Percentiles rank a stretch among this genome's conserved stretches.
These are phyloP conservation scores for Anadara kagoshimensis DNA, from an alignment of 1,140 invertebrate species.

Conservation along the genomic window DNA sequence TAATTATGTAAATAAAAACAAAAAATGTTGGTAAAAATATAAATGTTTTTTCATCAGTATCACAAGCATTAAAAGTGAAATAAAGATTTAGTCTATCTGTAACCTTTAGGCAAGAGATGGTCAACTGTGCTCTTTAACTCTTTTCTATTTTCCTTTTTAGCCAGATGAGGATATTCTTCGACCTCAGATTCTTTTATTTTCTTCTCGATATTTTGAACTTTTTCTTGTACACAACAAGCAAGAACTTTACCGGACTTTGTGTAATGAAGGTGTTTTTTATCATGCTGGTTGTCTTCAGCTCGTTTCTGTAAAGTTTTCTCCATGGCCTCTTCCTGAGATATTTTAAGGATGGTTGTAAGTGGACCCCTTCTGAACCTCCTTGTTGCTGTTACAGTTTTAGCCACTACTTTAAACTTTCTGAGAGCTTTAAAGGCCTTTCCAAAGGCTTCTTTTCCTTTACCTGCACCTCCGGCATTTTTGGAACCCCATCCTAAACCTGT, in stretches of 20 bases:
- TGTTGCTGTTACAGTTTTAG: slow-evolving; percentile 25
- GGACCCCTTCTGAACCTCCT: slow-evolving; percentile 27
- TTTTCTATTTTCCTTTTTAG: slow-evolving; percentile 10
- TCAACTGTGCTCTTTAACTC: slow-evolving; percentile 4
- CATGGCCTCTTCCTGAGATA: slow-evolving; percentile 45
- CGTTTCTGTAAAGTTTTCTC: slow-evolving; percentile 25
- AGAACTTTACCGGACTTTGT: slow-evolving; percentile 27
- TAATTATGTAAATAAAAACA: no score
- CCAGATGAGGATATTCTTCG: neutral
- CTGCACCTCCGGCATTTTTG: neutral
- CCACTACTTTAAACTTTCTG: slow-evolving; percentile 33
- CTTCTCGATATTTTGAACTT: neutral
- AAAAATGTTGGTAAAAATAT: no score
- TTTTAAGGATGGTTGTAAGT: slow-evolving; percentile 39
- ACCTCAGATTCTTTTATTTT: neutral
- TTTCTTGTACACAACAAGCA: neutral
- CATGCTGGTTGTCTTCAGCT: slow-evolving; percentile 8
- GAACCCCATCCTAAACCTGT: neutral
- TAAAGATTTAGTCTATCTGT: neutral
- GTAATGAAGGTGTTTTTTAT: slow-evolving; percentile 21
- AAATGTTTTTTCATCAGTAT: no score
- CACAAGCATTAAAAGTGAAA: no score
- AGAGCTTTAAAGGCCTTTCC: slow-evolving; percentile 26
- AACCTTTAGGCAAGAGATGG: slow-evolving; percentile 11
- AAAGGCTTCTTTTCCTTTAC: slow-evolving; percentile 14